Evolutionary conservation across 2,113 vertebrate genomes (phyloP), one percentile per base, ranked within the genome.

Genomic region (Rhabdornis inornatus): DNA sequence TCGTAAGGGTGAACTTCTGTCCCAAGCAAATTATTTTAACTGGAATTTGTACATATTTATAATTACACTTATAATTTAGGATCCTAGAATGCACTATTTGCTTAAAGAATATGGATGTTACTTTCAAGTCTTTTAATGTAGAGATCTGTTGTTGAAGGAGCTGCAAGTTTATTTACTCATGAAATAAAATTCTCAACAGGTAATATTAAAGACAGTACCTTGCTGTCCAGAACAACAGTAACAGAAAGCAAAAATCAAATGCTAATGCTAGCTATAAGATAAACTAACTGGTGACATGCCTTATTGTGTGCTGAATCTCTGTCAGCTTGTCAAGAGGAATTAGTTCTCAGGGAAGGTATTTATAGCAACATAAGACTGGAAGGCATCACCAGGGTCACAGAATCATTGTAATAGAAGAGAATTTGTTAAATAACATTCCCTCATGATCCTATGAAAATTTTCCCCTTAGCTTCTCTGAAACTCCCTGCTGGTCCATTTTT

Each of bases 301-400:
- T 40, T 71, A 11, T 57, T 82, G 72, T 92, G 47, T 50, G 45
- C 86, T 64, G 71, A 65, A 87, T 60, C 76, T 92, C 92, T 90
- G 88, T 90, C 80, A 75, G 72, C 70, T 76, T 94, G 95, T 94
- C 93, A 93, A 72, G 80, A 89, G 72, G 92, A 96, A 95, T 96
- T 94, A 92, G 80, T 92, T 92, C 88, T 84, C 91, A 95, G 94
- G 90, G 40, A 93, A 94, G 69, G 50, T 92, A 96, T 96, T 97
- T 96, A 95, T 93, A 95, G 95, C 79, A 97, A 87, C 83, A 33
- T 82, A 94, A 95, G 91, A 85, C 94, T 89, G 83, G 89, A 93
- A 97, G 92, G 91, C 86, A 94, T 72, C 79, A 60, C 35, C 47
- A 78, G 92, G 91, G 91, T 95, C 92, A 91, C 56, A 60, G 89